phyloP scores from a whole-genome alignment of 2,797 vertebrate genomes.

The Spinus pinus region DNA sequence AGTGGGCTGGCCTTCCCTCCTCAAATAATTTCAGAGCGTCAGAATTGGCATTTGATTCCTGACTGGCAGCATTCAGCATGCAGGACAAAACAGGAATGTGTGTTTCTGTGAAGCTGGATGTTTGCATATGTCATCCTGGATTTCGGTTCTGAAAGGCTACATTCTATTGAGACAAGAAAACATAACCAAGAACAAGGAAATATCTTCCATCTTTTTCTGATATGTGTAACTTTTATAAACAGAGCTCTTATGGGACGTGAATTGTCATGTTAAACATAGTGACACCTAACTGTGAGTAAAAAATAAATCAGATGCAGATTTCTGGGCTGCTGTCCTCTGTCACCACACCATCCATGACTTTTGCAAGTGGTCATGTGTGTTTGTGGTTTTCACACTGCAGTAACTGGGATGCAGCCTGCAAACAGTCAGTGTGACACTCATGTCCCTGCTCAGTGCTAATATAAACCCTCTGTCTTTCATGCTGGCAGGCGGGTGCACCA shows the following conservation, averaged over 20 bases:
- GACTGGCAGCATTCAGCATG: background rate
- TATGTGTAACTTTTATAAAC: background rate
- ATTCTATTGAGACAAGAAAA: background rate
- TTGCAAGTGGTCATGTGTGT: background rate
- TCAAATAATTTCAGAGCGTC: background rate
- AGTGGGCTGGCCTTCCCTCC: background rate
- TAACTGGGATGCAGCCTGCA: background rate
- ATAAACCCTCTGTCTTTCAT: background rate
- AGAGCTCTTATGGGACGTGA: background rate
- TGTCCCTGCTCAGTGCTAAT: background rate
- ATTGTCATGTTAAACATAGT: background rate
- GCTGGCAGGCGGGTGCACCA: background rate
- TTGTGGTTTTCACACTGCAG: background rate
- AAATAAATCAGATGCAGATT: background rate
- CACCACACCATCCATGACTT: background rate
- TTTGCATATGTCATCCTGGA: background rate
- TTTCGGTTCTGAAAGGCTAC: constrained; percentile 19
- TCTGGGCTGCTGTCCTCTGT: background rate
- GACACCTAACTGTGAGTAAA: background rate
- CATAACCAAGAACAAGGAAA: background rate
- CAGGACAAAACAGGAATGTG: background rate
- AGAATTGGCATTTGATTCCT: background rate
- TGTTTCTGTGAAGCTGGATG: background rate
- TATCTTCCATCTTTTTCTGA: background rate
- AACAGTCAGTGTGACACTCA: accelerated